Conservation (phyloP, 2,113 vertebrate genomes). For the Nothobranchius kuhntae region DNA sequence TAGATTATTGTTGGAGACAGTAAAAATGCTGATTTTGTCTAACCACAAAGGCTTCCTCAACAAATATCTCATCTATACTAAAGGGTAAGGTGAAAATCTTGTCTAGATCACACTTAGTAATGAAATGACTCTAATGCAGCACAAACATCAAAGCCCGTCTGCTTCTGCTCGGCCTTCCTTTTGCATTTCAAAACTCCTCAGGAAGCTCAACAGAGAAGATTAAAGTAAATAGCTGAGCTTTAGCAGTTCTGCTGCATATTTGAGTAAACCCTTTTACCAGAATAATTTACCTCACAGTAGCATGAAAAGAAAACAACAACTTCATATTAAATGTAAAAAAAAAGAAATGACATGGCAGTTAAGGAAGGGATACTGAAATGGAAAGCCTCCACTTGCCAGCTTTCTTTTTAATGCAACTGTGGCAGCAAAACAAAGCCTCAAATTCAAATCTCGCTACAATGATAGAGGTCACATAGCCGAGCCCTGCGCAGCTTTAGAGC, state of each 20-base stretch:
- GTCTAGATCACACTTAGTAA: constrained; percentile 66
- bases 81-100: constrained; percentile 61
- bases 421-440: constrained; percentile 75
- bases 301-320: constrained; percentile 63
- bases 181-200: constrained; percentile 53
- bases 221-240: constrained; percentile 56
- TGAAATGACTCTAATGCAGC: constrained; percentile 51
- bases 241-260: constrained; percentile 71
- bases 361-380: constrained; percentile 44
- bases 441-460: constrained; percentile 72
- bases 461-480: constrained; percentile 73
- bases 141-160: constrained; percentile 66
- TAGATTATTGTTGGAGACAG: constrained; percentile 67
- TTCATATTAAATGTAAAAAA: constrained; percentile 77
- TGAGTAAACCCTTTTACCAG: constrained; percentile 55
- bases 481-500: constrained; percentile 60
- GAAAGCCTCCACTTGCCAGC: constrained; percentile 33
- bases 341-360: constrained; percentile 34
- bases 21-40: constrained; percentile 72
- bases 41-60: constrained; percentile 74
- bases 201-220: constrained; percentile 41
- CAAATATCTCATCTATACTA: constrained; percentile 66
- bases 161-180: constrained; percentile 50
- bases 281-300: constrained; percentile 66
- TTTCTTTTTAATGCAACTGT: constrained; percentile 52